Conservation (phyloP, 2,797 vertebrate species). For the Aulostomus chinensis region DNA sequence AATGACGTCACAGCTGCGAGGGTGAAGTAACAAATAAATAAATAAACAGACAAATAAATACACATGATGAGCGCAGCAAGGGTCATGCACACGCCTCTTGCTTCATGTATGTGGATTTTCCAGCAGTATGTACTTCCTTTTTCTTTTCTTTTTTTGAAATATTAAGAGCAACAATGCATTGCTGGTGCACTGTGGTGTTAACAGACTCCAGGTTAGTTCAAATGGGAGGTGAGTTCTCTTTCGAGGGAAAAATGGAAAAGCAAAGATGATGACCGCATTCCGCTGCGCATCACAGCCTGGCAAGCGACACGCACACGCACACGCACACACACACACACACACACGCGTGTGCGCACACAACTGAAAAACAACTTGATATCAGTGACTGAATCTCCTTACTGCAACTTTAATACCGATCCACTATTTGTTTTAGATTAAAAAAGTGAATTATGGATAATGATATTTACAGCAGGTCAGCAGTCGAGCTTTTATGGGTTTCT, state of each 20-base stretch:
- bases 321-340: no score
- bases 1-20: constrained; percentile 32
- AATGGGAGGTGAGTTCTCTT: constrained; percentile 43
- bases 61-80: constrained; percentile 35
- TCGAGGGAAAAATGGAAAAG: constrained; percentile 44
- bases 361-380: no score
- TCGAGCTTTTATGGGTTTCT: constrained; percentile 46
- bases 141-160: background rate
- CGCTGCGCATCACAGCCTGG: constrained; percentile 45
- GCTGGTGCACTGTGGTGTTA: constrained; percentile 21
- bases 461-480: constrained; percentile 43
- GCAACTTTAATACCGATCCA: no score
- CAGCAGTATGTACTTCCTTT: no score
- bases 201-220: constrained; percentile 52
- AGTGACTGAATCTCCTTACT: constrained; percentile 34
- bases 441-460: constrained; percentile 56
- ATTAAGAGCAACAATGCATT: constrained; percentile 26
- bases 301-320: constrained; percentile 52
- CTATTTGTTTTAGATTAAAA: constrained; percentile 37
- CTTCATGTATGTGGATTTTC: constrained; percentile 45
- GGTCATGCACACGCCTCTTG: constrained; percentile 62
- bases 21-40: constrained; percentile 10
- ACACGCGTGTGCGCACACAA: no score
- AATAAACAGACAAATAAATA: no score
- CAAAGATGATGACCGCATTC: constrained; percentile 55